Base-by-base conservation (phyloP, 2,888 invertebrate species). In the Chesias legatella region DNA sequence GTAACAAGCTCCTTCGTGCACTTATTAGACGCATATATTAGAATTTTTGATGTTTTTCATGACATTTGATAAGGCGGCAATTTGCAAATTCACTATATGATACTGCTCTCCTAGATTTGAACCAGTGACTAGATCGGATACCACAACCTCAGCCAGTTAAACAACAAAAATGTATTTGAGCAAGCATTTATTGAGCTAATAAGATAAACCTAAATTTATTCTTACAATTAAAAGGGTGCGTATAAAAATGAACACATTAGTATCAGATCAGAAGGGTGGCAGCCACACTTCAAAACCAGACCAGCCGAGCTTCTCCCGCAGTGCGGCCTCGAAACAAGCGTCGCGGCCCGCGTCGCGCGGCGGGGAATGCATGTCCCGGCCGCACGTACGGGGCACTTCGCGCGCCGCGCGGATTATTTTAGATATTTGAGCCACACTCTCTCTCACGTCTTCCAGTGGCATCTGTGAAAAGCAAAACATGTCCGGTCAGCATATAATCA, bases 201-300 rank as follows among this genome's bases (percentile, higher is more conserved):
- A 45, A 45, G 26, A 56, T 37, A 42, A 42, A 46, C 42, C 48
- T 23, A 33, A 25, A 41, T 50, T 56, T 55, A 24, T 29, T n/a
- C 13, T 17, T 17, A 25, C 50, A 49, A 39, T 47, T 44, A 31
- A 38, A 21, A 33, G 20, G 27, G 39, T 33, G 45, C 36, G 38
- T 41, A 59, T 13, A 24, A 32, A 30, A 33, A 37, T 76, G 81
- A 85, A 83, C 83, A 84, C 83, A 77, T 79, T 64, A 85, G 43
- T 40, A 8, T 10, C 7, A 28, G 11, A 28, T 20, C 10, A 30
- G 21, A 77, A 79, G 1, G 88, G 86, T 34, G 90, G 90, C 63
- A 90, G 78, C 91, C 90, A 91, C 71, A 91, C 89, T 86, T 85
- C 72, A 29, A 88, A 82, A 37, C 79, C 66, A 1, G 85, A 74